Conservation (phyloP, 2,113 vertebrate genomes). For the Tetraodon nigroviridis region DNA sequence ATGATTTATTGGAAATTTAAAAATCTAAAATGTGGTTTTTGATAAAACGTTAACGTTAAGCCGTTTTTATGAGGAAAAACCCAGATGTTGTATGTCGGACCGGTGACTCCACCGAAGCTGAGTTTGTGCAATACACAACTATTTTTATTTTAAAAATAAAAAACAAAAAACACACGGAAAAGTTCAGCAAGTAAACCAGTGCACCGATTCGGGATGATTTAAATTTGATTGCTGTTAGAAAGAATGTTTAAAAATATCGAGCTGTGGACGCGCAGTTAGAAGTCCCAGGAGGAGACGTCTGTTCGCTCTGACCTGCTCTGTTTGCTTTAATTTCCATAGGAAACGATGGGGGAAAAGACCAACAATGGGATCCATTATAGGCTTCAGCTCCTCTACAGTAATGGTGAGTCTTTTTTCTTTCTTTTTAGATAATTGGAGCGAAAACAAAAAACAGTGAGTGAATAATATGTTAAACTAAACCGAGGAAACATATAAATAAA, state of each 20-base stretch:
- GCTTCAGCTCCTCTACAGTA: slow-evolving; percentile 97
- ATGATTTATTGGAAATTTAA: neutral
- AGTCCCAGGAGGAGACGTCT: slow-evolving; percentile 44
- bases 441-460: slow-evolving; percentile 34
- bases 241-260: slow-evolving; percentile 19
- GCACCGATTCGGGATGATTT: slow-evolving; percentile 7
- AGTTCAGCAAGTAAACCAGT: neutral
- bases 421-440: slow-evolving; percentile 18
- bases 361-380: slow-evolving; percentile 99
- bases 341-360: slow-evolving; percentile 97
- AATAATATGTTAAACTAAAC: slow-evolving; percentile 23
- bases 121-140: neutral
- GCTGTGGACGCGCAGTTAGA: slow-evolving; percentile 29
- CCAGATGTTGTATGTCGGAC: too few relatives aligned
- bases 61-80: too few relatives aligned
- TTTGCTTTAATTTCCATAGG: slow-evolving; percentile 77
- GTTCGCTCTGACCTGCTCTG: slow-evolving; percentile 46
- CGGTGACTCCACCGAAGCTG: neutral
- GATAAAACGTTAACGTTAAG: too few relatives aligned
- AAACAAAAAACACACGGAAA: neutral
- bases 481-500: slow-evolving; percentile 23
- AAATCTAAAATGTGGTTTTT: neutral
- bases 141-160: too few relatives aligned
- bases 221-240: slow-evolving; percentile 2
- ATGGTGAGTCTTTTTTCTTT: slow-evolving; percentile 76